phyloP scores from a whole-genome alignment of 2,888 invertebrate species.

The Cheilosia vernalis region DNA sequence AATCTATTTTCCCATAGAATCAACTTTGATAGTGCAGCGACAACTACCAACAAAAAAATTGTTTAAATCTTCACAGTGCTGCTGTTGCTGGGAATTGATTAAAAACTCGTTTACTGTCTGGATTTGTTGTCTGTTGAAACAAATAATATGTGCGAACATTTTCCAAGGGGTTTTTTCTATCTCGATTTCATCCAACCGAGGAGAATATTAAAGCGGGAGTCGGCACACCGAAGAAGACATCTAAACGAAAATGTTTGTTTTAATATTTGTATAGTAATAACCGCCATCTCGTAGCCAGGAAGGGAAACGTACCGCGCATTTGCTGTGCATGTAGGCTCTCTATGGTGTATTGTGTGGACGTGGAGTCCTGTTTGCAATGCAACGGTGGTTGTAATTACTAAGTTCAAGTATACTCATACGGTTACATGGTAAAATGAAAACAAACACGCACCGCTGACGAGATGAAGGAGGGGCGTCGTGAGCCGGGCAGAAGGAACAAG shows the following conservation, averaged over 20 bases:
- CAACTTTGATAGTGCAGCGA: constrained; percentile 44
- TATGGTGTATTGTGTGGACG: constrained; percentile 30
- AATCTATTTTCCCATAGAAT: constrained; percentile 75
- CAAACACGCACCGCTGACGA: constrained; percentile 72
- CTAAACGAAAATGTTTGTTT: constrained; percentile 44
- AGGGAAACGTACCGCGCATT: constrained; percentile 39
- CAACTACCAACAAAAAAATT: constrained; percentile 36
- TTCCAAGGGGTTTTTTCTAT: constrained; percentile 62
- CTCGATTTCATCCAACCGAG: constrained; percentile 52
- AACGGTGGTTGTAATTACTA: constrained; percentile 70
- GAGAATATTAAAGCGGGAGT: constrained; percentile 62
- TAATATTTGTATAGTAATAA: constrained; percentile 36
- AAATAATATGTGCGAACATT: constrained; percentile 70
- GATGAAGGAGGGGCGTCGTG: constrained; percentile 74
- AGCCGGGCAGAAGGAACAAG: constrained; percentile 77
- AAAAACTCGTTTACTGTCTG: constrained; percentile 63
- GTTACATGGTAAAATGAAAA: constrained; percentile 75
- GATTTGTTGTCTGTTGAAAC: constrained; percentile 48
- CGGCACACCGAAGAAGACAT: constrained; percentile 50
- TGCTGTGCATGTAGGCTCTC: constrained; percentile 2
- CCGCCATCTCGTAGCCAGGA: constrained; percentile 68
- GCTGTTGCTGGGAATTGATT: constrained; percentile 56
- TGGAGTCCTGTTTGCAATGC: constrained; percentile 67
- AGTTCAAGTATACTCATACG: constrained; percentile 67
- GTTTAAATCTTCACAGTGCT: constrained; percentile 51